Base-by-base conservation (phyloP, 2,797 vertebrate species). In the Myioborus miniatus region DNA sequence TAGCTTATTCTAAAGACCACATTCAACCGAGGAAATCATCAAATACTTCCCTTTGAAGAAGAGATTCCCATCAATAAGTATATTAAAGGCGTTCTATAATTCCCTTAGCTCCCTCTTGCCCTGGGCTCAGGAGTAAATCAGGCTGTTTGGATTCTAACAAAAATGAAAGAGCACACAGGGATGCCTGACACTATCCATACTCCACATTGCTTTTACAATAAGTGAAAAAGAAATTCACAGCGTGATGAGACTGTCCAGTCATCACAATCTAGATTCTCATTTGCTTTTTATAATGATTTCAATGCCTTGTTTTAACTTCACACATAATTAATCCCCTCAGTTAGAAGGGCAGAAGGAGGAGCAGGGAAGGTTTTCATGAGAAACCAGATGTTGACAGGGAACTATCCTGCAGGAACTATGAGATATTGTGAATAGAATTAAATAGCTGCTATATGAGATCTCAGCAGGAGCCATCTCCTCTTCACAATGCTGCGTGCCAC, bases 331-430 rank as follows among this genome's bases (percentile, higher is more conserved):
- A 76, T 74, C 27, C 30, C n/a, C 21, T 63, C 50, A 37, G 15
- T 60, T 15, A 62, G 39, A 91, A 34, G 32, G 29, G 53, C 26
- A 78, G 78, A 81, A 50, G 46, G 62, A 94, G 36, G 58, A 93
- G 85, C 36, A 93, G 52, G 44, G 52, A 76, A 26, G 47, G 9
- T 72, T 93, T 93, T 49, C 60, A 55, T 3, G 16, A 68, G 81
- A 83, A 87, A 72, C 29, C 93, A 93, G 80, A 39, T 91, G 68
- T 79, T 93, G 83, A 78, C 36, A 50, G 39, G 49, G 43, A 89
- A 47, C 46, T 90, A 46, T 75, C 75, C 64, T 83, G 29, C 63
- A 87, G 43, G 44, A 95, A 14, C 39, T 14, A 7, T 62, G 70
- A 47, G 30, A 37, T 37, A 60, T 2, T 12, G 3, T 69, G 56